Percentiles rank a stretch among this genome's conserved stretches.
phyloP scores from a whole-genome alignment of 2,113 vertebrate genomes.

The Tringa solitaria region DNA sequence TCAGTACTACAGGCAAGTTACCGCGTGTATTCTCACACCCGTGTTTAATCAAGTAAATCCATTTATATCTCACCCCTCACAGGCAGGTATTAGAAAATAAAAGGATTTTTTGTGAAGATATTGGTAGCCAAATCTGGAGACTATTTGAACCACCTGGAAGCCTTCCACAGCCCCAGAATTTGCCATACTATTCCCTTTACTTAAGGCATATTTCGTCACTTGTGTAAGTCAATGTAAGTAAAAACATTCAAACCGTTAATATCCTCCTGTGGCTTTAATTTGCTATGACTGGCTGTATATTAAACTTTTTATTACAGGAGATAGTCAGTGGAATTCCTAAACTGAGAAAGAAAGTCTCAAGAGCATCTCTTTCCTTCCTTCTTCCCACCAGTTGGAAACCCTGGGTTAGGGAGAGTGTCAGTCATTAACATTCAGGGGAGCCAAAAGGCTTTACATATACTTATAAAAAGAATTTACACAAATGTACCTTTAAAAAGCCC shows the following conservation, averaged over 20 bases:
- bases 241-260: not conserved
- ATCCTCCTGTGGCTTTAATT: not conserved
- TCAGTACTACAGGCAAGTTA: not conserved
- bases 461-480: not conserved
- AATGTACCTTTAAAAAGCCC: not conserved
- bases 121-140: not conserved
- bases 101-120: not conserved
- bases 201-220: not conserved
- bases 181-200: not conserved
- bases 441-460: not conserved
- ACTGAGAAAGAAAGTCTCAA: not conserved
- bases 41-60: not conserved
- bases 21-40: not conserved
- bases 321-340: not conserved
- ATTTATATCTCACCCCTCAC: not conserved
- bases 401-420: not conserved
- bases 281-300: not conserved
- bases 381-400: not conserved
- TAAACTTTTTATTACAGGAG: not conserved
- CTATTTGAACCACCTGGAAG: not conserved
- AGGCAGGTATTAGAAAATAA: not conserved
- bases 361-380: not conserved
- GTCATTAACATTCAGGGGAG: not conserved
- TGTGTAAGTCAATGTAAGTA: fast-evolving
- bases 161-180: not conserved